Evolutionary conservation across 2,888 invertebrate genomes (phyloP), one percentile per base, ranked within the genome.

Genomic region (Euplagia quadripunctaria): DNA sequence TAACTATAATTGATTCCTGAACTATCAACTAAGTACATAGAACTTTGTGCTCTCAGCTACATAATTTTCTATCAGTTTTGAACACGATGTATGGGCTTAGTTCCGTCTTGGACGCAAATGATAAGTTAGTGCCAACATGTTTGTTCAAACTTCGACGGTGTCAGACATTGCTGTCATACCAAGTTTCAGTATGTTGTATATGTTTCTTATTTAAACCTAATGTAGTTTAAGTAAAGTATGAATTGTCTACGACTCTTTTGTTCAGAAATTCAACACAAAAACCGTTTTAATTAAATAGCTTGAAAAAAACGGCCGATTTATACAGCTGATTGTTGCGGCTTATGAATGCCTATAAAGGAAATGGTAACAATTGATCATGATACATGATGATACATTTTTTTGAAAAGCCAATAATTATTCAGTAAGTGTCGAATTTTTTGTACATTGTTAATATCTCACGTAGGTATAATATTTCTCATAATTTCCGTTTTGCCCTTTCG

Each of bases 71-170:
- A 66, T 66, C 17, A 51, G 17, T 51, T 51, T 31, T 17, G 41
- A 66, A 31, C 66, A 66, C 66, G 66, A 66, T 31, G 49, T 16
- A 66, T 49, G 49, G 46, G 65, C 14, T 49, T 66, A 49, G 65
- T 66, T 49, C 9, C 20, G 16, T 49, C 31, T 66, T 65, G 49
- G 65, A 31, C 65, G 20, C 31, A 66, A 66, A 66, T 31, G 66
- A 66, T 66, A 66, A 66, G 51, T 66, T 51, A 51, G 11, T 41
- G 41, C 66, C 66, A 51, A 66, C 49, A 51, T 51, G 51, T 51
- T 66, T 41, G 51, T 41, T 66, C 20, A 66, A 66, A 66, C 51
- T 51, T 66, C 9, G 51, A 17, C 41, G 31, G 11, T 51, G 41
- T 17, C 11, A 66, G 66, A 51, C 31, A 66, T 49, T 11, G 11